Base-by-base conservation (phyloP, 2,797 vertebrate genomes). In the Triplophysa bombifrons region DNA sequence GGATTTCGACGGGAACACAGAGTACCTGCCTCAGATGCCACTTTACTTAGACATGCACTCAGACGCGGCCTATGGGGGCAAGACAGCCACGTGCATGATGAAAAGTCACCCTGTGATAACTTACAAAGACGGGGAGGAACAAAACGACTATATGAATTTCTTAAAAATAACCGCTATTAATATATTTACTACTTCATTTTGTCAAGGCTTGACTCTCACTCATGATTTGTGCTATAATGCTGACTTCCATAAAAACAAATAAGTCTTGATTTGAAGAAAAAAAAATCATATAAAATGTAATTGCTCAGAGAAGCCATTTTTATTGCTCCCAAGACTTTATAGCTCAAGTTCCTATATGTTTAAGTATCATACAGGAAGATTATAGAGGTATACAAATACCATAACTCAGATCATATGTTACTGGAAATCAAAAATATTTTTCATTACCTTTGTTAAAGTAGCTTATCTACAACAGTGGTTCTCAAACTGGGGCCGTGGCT, bases 1-100 rank as follows among this genome's bases (percentile, higher is more conserved):
- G 72, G 58, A 80, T 76, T 81, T 73, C 34, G 65, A 20, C 1
- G 27, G 53, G 80, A 82, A 82, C 76, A 85, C 34, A 27, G 9
- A 74, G 82, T 66, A 83, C 55, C 67, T 70, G 56, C 58, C 70
- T 83, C 56, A 78, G 46, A 66, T 66, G 55, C 48, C 44, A 74
- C 68, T 74, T 68, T 53, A 80, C 44, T 41, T 70, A 65, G 44
- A 65, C 48, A 25, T 60, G 60, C 51, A 58, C 75, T 78, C 67
- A 75, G 55, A 83, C 41, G 48, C 3, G 70, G 44, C 50, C 74
- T 80, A 63, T 5, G 6, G 61, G 61, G 41, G n/a, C 48, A 79
- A 44, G 27, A 80, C 27, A 46, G 60, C 14, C 51, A 25, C 38
- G 56, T 67, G 61, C 77, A 80, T 56, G 61, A 67, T 34, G 38